Percentiles rank a stretch among this genome's conserved stretches.
Evolutionary conservation across 2,797 vertebrate species (phyloP).

Genomic region (Myotis vivesi): DNA sequence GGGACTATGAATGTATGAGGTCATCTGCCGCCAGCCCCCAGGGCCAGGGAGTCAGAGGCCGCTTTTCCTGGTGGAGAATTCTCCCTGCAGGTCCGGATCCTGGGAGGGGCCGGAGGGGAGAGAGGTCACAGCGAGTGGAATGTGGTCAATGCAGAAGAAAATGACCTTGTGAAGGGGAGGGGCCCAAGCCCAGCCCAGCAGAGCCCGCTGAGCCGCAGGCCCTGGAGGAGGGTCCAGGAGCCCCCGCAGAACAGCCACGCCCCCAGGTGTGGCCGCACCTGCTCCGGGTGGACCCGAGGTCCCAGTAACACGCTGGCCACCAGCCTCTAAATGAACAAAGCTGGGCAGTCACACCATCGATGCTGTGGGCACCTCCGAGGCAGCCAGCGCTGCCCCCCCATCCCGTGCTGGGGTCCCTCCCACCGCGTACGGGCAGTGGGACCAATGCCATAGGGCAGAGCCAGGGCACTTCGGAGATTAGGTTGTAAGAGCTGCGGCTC

Average conservation of each 20-base stretch:
- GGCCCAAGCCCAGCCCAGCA: no score
- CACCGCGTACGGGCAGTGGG: not conserved
- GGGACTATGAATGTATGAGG: no score
- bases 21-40: no score
- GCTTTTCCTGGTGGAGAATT: no score
- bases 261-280: not conserved
- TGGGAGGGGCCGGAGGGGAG: no score
- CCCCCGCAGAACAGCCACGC: not conserved
- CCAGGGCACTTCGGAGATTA: not conserved
- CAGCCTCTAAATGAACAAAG: not conserved
- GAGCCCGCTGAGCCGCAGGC: not conserved
- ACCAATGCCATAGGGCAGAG: not conserved
- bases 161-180: no score
- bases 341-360: not conserved
- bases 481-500: not conserved
- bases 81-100: no score
- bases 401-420: not conserved
- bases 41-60: no score
- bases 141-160: no score
- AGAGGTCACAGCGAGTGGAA: no score
- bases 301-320: not conserved
- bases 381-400: accelerated
- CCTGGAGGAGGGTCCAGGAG: not conserved
- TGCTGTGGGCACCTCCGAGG: not conserved
- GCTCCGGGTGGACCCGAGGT: not conserved